These are phyloP conservation scores for Toxostoma redivivum DNA, from an alignment of 2,113 vertebrate genomes.

Conservation along the genomic window DNA sequence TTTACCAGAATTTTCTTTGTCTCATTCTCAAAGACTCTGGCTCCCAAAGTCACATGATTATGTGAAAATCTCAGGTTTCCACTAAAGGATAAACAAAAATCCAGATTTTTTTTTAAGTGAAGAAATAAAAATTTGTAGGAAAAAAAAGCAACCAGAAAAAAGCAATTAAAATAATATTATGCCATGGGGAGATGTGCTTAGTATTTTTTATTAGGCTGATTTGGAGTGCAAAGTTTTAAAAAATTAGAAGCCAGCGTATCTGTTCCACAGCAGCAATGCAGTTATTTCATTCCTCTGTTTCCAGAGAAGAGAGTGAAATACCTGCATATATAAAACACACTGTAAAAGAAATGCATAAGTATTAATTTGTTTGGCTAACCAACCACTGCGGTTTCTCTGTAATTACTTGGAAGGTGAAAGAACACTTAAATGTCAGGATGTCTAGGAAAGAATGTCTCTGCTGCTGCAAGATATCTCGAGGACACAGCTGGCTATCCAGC, in stretches of 20 bases:
- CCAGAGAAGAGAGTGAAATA: background rate
- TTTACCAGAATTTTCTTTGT: background rate
- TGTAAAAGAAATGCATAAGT: background rate
- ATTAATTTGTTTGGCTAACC: background rate
- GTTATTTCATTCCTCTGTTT: background rate
- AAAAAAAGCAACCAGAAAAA: background rate
- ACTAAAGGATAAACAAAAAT: background rate
- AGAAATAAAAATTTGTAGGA: background rate
- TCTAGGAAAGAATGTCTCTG: background rate
- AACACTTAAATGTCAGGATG: background rate
- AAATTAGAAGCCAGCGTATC: background rate
- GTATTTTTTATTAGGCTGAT: background rate
- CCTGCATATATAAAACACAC: background rate
- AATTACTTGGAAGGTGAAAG: background rate
- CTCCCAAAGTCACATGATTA: background rate
- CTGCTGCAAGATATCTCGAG: background rate
- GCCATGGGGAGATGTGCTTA: background rate
- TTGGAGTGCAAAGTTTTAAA: background rate
- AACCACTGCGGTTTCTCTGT: background rate
- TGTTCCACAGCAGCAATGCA: background rate
- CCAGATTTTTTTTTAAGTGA: background rate
- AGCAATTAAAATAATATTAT: background rate
- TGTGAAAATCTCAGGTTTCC: background rate
- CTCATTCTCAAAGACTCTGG: background rate
- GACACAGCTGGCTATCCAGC: background rate